Base-by-base conservation (phyloP, 2,113 vertebrate species). In the Hippocampus barbouri region DNA sequence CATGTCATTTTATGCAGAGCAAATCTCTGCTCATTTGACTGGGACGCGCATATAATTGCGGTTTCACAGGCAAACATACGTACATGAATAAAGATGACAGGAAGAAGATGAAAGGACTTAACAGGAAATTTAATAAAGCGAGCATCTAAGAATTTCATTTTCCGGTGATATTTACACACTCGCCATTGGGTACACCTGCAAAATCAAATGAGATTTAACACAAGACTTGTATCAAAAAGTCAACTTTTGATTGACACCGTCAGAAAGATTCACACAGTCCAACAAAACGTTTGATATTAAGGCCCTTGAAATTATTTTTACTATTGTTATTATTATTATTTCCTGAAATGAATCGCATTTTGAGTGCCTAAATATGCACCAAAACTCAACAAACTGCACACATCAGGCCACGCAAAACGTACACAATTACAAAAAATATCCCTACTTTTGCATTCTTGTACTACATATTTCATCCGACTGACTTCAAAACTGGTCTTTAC, bases 1-100 rank as follows among this genome's bases (percentile, higher is more conserved):
- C 72, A 10, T 9, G 40, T 90, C 90, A 57, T 66, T 51, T 75
- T 51, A 45, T 70, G 21, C 18, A 68, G 43, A 45, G 7, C 15
- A 64, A 18, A 64, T n/a, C 5, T 63, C 9, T 73, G 69, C 65
- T 69, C 5, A 43, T 68, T 51, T 34, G 45, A 68, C 47, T 68
- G 25, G 47, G 40, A 65, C 27, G 10, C 27, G 16, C 27, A 47
- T 65, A 59, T 30, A 72, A 63, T 43, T 70, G n/a, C 20, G 38
- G 30, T 16, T 30, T 45, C 56, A 68, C 11, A 66, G 11, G 61
- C 12, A 61, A 25, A 30, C 8, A 67, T 47, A 47, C 14, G 23
- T 51, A 3, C 25, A 62, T 51, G 34, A 20, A 72, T 38, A 18
- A 71, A 64, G 4, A 59, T 63, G 40, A 43, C 54, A 0, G 49